Evolutionary conservation across 2,113 vertebrate species (phyloP), one percentile per base, ranked within the genome.

Genomic region (Dissostichus mawsoni): DNA sequence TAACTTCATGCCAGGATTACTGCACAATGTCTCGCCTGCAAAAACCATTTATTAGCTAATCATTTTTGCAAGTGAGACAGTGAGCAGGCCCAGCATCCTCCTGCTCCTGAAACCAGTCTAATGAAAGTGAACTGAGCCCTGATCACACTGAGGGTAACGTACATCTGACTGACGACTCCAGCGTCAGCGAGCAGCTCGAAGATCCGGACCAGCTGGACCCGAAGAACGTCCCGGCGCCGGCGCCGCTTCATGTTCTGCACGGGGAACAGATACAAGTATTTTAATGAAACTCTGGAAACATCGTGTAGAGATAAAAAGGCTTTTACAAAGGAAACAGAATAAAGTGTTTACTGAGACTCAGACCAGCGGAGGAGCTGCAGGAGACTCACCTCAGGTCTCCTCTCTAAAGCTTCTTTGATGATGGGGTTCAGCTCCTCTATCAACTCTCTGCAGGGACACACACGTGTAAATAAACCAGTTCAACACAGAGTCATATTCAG

Each of bases 111-210:
- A 8, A 99, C 98, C 97, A 98, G 94, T 99, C 98, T 36, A 36
- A 36, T 36, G 33, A 5, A 36, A 36, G 33, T 36, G 33, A 36
- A 36, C 33, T 5, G 33, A 23, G 2, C 23, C 23, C 23, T 23
- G 20, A 33, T 33, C 33, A 3, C 33, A 5, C 33, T 33, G 33
- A 5, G 33, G 33, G 33, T 36, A 36, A 36, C 33, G 33, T 36
- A 36, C 33, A 36, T 36, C 33, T 36, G 33, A 93, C 97, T 99
- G 93, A 99, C 97, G 59, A 99, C 98, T 11, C 97, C 96, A n/a
- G 97, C 97, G 82, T 99, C 98, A 63, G 98, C 98, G 89, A 99
- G 94, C 57, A 99, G 96, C 83, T 99, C 98, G 90, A 99, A 99
- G 87, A 99, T 99, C 52, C 98, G 89, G 86, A 99, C 92, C 20